Percentiles rank a stretch among this genome's conserved stretches.
Conservation (phyloP, 1,140 invertebrate genomes). For the Leptopilina boulardi region DNA sequence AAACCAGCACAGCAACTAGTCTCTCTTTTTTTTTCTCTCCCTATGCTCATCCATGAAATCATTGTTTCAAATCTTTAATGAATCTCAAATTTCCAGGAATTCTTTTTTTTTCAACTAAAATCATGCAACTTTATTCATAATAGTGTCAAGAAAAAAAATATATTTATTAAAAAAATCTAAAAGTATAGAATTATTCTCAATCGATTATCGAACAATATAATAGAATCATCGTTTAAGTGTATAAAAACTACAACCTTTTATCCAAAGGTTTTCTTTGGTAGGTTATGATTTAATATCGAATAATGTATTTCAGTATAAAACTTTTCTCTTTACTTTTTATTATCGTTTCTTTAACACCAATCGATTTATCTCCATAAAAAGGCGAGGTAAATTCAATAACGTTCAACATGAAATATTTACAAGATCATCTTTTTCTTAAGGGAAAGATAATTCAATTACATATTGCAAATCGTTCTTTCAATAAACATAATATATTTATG, state of each 20-base stretch:
- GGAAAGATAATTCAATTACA: not conserved
- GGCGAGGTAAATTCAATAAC: not conserved
- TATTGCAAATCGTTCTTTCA: slow-evolving; percentile 12
- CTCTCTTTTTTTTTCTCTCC: too few species aligned
- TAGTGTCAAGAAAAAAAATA: too few species aligned
- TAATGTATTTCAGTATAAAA: slow-evolving; percentile 9
- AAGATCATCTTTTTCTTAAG: not conserved
- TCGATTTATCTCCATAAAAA: slow-evolving; percentile 14
- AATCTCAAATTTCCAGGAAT: not conserved
- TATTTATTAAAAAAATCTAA: too few species aligned
- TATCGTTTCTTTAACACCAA: slow-evolving; percentile 17
- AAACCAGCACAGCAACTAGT: not conserved
- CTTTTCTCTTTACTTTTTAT: slow-evolving; percentile 14
- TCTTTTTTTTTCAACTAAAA: too few species aligned
- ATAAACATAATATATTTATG: not conserved
- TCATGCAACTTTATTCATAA: too few species aligned
- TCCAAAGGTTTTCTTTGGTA: not conserved
- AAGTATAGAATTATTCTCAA: not conserved
- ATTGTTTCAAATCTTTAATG: not conserved
- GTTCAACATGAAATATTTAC: not conserved
- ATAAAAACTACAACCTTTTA: not conserved
- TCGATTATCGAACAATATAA: not conserved
- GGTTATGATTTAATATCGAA: slow-evolving; percentile 5
- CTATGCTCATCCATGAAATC: not conserved
- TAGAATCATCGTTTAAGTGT: not conserved